Evolutionary conservation across 2,888 invertebrate species (phyloP).

Genomic region (Poecilus cupreus): DNA sequence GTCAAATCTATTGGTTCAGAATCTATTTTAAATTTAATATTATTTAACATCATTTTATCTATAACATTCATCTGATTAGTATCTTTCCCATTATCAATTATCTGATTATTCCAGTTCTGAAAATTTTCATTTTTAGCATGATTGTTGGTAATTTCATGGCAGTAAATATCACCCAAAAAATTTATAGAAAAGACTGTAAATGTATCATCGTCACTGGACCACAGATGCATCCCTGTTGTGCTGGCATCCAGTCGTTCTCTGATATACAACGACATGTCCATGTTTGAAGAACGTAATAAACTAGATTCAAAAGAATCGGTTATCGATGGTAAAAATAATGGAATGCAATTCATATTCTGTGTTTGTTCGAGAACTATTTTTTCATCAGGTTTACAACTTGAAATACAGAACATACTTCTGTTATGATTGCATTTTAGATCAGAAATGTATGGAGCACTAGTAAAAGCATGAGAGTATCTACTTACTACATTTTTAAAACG

Average conservation of each 20-base stretch:
- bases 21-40: background rate
- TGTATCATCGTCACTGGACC: slow-evolving; percentile 68
- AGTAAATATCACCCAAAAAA: slow-evolving; percentile 72
- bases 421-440: slow-evolving; percentile 71
- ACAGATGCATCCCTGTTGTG: slow-evolving; percentile 68
- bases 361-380: slow-evolving; percentile 71
- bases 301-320: slow-evolving; percentile 70
- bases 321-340: slow-evolving; percentile 72
- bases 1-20: background rate
- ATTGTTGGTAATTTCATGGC: slow-evolving; percentile 66
- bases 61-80: background rate
- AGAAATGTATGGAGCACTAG: slow-evolving; percentile 73
- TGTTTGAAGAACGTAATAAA: slow-evolving; percentile 69
- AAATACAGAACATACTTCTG: slow-evolving; percentile 70
- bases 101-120: slow-evolving; percentile 69
- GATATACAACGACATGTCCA: slow-evolving; percentile 70
- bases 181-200: slow-evolving; percentile 71
- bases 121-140: slow-evolving; percentile 67
- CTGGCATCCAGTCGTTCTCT: slow-evolving; percentile 70
- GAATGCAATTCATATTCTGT: slow-evolving; percentile 65
- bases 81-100: background rate
- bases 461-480: slow-evolving; percentile 77
- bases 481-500: slow-evolving; percentile 69
- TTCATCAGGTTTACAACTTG: slow-evolving; percentile 74
- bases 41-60: slow-evolving; percentile 41